These are phyloP conservation scores for Drosophila nebulosa DNA, from an alignment of 1,140 invertebrate genomes.

Conservation along the genomic window DNA sequence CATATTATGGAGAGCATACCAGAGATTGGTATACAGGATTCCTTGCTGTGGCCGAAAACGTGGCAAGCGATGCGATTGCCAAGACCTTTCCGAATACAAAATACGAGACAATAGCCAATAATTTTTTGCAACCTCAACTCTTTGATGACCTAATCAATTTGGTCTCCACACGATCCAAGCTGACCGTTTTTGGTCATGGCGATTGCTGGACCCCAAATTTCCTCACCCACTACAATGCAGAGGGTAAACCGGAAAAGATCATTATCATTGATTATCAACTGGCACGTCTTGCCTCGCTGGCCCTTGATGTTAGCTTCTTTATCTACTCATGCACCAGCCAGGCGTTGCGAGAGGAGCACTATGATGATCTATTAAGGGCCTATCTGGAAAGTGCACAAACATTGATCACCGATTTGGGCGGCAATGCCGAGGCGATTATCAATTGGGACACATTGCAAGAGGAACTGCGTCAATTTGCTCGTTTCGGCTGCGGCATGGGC, in stretches of 20 bases:
- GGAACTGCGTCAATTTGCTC: constrained; percentile 84
- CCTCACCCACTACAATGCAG: constrained; percentile 82
- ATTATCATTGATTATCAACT: constrained; percentile 88
- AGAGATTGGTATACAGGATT: constrained; percentile 85
- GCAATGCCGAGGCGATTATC: constrained; percentile 84
- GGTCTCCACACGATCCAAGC: constrained; percentile 57
- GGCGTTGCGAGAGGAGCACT: constrained; percentile 83
- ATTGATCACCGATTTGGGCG: constrained; percentile 83
- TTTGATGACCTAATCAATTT: constrained; percentile 76
- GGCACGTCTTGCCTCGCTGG: constrained; percentile 83
- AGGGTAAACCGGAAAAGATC: constrained; percentile 81
- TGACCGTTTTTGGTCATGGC: constrained; percentile 85
- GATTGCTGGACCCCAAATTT: constrained; percentile 90
- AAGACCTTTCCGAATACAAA: constrained; percentile 84
- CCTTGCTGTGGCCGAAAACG: constrained; percentile 82
- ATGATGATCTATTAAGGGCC: constrained; percentile 82
- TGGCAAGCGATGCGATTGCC: constrained; percentile 84
- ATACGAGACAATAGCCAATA: constrained; percentile 83
- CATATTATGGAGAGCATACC: constrained; percentile 83
- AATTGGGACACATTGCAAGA: constrained; percentile 82
- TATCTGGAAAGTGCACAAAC: constrained; percentile 83
- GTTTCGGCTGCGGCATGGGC: constrained; percentile 84
- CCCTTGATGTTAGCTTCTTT: constrained; percentile 84
- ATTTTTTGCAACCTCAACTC: constrained; percentile 82
- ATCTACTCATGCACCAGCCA: constrained; percentile 85